Evolutionary conservation across 2,888 invertebrate species (phyloP).

Genomic region (Loripinus fragilis): DNA sequence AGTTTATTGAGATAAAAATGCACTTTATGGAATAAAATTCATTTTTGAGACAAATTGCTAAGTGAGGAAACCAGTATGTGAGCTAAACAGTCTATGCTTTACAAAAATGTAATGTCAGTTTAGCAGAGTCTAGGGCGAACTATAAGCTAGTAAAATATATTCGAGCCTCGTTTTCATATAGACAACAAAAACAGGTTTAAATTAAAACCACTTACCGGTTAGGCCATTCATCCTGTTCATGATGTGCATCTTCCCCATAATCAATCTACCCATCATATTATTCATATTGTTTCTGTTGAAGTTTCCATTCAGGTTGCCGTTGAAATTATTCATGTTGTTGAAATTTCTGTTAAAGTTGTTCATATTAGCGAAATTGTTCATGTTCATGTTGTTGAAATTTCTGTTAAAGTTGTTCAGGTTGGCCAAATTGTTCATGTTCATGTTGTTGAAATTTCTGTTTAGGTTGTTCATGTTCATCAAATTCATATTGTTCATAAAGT

Average conservation of each 20-base stretch:
- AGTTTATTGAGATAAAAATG: too few relatives aligned
- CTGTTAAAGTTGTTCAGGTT: background rate
- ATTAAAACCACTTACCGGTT: background rate
- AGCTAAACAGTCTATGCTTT: too few relatives aligned
- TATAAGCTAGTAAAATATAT: background rate
- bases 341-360: background rate
- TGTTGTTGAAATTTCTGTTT: background rate
- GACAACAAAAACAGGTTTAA: background rate
- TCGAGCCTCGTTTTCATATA: background rate
- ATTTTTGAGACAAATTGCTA: background rate
- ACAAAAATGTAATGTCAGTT: too few relatives aligned
- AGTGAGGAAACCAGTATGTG: too few relatives aligned
- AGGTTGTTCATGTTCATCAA: background rate
- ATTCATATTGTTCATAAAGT: background rate
- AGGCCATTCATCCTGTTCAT: background rate
- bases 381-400: background rate
- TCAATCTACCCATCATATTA: background rate
- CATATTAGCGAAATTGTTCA: background rate
- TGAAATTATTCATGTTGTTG: too few relatives aligned
- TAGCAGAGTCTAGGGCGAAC: too few relatives aligned
- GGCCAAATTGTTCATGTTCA: conserved; percentile 3
- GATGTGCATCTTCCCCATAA: background rate
- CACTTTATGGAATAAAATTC: background rate
- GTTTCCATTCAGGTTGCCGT: background rate
- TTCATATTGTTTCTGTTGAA: conserved; percentile 9